A percentile compares a stretch with the other conserved stretches of the same genome.
Conservation (phyloP, 2,797 vertebrate species). For the Tangara arthus region DNA sequence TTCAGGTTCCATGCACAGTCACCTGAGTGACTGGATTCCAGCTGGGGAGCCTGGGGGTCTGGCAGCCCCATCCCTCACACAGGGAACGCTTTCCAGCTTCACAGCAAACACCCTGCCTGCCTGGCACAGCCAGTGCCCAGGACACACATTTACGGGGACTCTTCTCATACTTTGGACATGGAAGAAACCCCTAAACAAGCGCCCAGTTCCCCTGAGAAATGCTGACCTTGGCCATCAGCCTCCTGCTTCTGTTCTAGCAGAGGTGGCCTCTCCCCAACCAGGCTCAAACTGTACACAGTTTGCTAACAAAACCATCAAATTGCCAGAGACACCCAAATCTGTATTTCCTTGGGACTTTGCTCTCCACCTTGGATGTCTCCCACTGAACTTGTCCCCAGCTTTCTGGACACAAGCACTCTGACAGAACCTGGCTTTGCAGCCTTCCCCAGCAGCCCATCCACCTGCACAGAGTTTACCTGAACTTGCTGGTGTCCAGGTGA, state of each 20-base stretch:
- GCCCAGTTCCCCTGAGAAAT: not conserved
- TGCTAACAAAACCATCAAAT: not conserved
- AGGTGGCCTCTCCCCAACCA: not conserved
- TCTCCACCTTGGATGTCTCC: not conserved
- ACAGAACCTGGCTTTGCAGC: accelerated
- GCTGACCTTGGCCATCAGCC: not conserved
- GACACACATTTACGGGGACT: accelerated
- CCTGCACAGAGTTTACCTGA: not conserved
- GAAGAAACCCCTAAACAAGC: not conserved
- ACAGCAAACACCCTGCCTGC: not conserved
- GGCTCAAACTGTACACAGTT: not conserved
- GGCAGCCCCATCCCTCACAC: not conserved
- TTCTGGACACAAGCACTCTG: not conserved
- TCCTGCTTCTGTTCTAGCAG: not conserved
- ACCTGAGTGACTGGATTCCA: accelerated
- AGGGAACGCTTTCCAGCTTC: not conserved
- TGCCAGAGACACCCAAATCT: not conserved
- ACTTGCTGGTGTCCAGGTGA: not conserved
- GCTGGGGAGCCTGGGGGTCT: accelerated
- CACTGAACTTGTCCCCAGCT: not conserved
- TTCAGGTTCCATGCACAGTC: not conserved
- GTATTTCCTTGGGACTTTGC: not conserved
- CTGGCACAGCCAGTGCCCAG: not conserved
- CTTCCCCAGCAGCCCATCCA: not conserved
- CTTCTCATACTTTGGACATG: accelerated